Conservation (phyloP, 2,797 vertebrate genomes). For the Acridotheres tristis region DNA sequence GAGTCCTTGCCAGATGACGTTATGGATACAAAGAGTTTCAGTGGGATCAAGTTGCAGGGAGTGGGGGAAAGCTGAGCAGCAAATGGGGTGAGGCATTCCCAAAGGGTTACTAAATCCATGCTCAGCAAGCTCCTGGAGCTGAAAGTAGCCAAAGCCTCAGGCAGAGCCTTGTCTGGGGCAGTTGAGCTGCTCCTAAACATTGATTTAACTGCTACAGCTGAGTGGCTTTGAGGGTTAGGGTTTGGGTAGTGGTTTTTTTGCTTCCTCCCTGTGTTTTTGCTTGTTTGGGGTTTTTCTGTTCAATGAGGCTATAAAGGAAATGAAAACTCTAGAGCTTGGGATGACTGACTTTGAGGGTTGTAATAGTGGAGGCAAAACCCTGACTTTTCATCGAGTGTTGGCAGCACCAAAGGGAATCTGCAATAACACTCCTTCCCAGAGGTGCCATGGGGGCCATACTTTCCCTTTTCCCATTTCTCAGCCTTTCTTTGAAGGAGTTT, state of each 20-base stretch:
- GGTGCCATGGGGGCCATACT: fast-evolving
- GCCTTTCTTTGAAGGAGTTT: not conserved
- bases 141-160: not conserved
- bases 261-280: not conserved
- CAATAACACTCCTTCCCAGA: not conserved
- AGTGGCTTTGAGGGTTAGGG: not conserved
- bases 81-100: not conserved
- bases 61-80: not conserved
- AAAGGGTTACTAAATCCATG: not conserved
- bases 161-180: not conserved
- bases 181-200: fast-evolving
- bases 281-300: not conserved
- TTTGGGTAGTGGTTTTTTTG: not conserved
- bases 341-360: not conserved
- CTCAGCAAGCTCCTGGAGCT: not conserved
- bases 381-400: not conserved
- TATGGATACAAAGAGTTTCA: not conserved
- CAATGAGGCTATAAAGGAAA: not conserved
- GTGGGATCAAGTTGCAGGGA: not conserved
- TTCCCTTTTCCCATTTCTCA: not conserved
- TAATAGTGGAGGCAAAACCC: not conserved
- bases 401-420: not conserved
- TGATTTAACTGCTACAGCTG: not conserved
- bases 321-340: not conserved
- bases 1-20: not conserved